Base-by-base conservation (phyloP, 2,888 invertebrate species). In the Drosophila emarginata region DNA sequence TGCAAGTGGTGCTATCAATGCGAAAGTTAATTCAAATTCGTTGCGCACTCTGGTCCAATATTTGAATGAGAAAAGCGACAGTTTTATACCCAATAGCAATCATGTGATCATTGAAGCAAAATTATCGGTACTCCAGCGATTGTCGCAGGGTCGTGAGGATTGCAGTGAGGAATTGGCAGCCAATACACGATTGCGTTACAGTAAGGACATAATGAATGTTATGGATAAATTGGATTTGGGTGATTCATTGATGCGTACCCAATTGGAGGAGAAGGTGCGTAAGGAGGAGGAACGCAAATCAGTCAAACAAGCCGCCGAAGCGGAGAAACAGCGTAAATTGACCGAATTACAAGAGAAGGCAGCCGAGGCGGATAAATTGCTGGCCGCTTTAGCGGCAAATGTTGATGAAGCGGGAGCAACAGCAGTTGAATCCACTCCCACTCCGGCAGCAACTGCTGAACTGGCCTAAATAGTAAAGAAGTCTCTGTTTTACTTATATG, bases 71-170 rank as follows among this genome's bases (percentile, higher is more conserved):
- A 91, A 90, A 76, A 84, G 90, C 50, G 74, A 84, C 52, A 87
- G 79, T 57, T 89, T 91, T 51, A 89, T 91, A 74, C 92, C 92
- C 40, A 81, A 72, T 52, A 86, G 85, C 61, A 92, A 91, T 83
- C 89, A 91, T 67, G 88, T 91, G 52, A 88, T 91, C 1, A 89
- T 92, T 54, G 91, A 92, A 64, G 84, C 91, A 39, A 92, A 92
- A 76, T 23, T 91, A 5, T 67, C 88, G 53, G 89, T 91, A 11
- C 89, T 92, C 28, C 78, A 78, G 14, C 89, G 89, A 5, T 75
- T 91, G 15, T 70, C 77, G 4, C 85, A 83, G 67, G 83, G 79
- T 1, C 72, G 80, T 2, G 91, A 90, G 72, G 89, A 84, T 61
- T 89, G 90, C 65, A 89, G 76, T 32, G 86, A 80, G 56, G 89